Percentiles rank a stretch among this genome's conserved stretches.
These are phyloP conservation scores for Micoletzkya japonica DNA, from an alignment of 2,888 invertebrate genomes.

Conservation along the genomic window DNA sequence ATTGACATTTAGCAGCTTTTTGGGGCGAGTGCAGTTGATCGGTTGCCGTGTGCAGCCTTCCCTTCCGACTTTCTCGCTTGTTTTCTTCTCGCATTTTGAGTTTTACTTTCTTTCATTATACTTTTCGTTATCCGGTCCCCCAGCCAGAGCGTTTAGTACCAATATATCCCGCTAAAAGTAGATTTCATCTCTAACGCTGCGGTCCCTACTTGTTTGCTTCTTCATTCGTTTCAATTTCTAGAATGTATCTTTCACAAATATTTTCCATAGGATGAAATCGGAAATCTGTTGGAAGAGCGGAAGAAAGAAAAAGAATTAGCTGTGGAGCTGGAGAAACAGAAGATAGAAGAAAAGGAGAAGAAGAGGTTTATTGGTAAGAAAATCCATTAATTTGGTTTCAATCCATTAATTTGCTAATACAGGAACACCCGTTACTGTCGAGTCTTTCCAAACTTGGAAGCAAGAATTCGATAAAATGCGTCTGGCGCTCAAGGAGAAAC, in stretches of 20 bases:
- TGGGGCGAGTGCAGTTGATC: too few species aligned
- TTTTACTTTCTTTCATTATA: too few species aligned
- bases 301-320: constrained; percentile 38
- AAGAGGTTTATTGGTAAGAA: constrained; percentile 81
- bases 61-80: too few species aligned
- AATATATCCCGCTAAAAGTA: too few species aligned
- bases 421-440: constrained; percentile 91
- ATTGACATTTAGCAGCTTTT: too few species aligned
- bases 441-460: constrained; percentile 93
- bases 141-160: too few species aligned
- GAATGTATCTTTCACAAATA: not conserved
- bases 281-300: constrained; percentile 38
- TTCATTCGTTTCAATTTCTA: too few species aligned
- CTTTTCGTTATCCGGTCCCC: too few species aligned
- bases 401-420: constrained; percentile 3
- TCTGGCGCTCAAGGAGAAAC: constrained; percentile 52
- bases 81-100: too few species aligned
- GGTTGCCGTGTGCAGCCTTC: too few species aligned
- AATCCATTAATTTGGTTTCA: not conserved
- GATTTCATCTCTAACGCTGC: too few species aligned
- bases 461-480: constrained; percentile 87
- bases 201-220: too few species aligned
- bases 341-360: constrained; percentile 65
- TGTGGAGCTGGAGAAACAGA: constrained; percentile 41
- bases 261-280: constrained; percentile 47